Evolutionary conservation across 2,888 invertebrate species (phyloP), one percentile per base, ranked within the genome.

Genomic region (Lasioglossum marginatum): DNA sequence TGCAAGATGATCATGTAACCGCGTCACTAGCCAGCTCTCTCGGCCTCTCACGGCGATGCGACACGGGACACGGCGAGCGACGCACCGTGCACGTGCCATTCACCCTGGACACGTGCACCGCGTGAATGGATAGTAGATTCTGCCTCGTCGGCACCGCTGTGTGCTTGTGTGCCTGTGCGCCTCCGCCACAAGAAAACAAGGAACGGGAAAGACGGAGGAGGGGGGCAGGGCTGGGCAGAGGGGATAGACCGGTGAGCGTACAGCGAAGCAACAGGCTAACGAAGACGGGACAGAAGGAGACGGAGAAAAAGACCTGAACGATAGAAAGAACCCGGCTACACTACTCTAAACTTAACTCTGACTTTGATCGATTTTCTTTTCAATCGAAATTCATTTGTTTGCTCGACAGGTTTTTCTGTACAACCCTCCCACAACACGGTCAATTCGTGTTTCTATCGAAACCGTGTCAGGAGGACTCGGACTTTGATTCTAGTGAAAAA

Each of bases 41-140:
- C 77, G 63, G 52, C 52, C 52, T 52, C 52, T 52, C 23, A 52
- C 86, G 70, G 72, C 66, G 73, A 87, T 72, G 78, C 82, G 86
- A 84, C 76, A 75, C 60, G 60, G 60, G 60, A 60, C 60, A 73
- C 37, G 57, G 68, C 40, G 77, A 82, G 77, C 79, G 87, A 82
- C 83, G 87, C 87, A 73, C 77, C 76, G 88, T 90, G 83, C 90
- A 89, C 90, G 89, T 91, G 90, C 90, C 90, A 90, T 91, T 91
- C 90, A 91, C 89, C 90, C 89, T 91, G 90, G 83, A 89, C 90
- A 91, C 91, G 90, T 91, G 90, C 87, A 90, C 85, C 83, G 87
- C 86, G 86, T 91, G 90, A 90, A 91, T 90, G 88, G 89, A 68
- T 90, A 86, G 81, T 79, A 73, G 72, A 52, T 37, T 68, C 80